Conservation (phyloP, 2,797 vertebrate genomes). For the Tamandua tetradactyla region DNA sequence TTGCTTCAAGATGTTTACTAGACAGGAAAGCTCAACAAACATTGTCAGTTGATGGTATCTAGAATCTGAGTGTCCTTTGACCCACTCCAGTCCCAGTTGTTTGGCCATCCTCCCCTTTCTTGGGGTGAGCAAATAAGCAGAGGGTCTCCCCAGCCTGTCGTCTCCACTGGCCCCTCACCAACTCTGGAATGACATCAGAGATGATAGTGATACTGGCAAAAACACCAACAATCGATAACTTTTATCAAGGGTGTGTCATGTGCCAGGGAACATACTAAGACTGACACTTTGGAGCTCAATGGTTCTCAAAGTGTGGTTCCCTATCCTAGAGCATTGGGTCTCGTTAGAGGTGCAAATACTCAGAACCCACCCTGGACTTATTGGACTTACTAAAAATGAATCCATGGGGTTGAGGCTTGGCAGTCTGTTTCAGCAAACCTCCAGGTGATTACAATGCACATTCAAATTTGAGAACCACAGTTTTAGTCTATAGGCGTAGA, state of each 20-base stretch:
- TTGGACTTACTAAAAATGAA: not conserved
- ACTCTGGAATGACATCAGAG: not conserved
- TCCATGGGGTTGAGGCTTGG: no score
- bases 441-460: no score
- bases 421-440: not conserved
- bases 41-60: not conserved
- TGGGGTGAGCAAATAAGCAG: not conserved
- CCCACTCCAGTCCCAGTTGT: not conserved
- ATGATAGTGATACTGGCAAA: not conserved
- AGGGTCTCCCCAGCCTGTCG: not conserved
- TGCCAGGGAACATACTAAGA: not conserved
- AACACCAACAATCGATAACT: not conserved
- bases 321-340: not conserved
- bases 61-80: not conserved
- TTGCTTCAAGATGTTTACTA: not conserved
- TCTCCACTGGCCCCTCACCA: not conserved
- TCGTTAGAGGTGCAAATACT: not conserved
- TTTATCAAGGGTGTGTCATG: fast-evolving
- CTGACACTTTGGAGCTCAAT: not conserved
- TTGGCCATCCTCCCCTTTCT: not conserved
- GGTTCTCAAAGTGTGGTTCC: not conserved
- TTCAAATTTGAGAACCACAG: not conserved
- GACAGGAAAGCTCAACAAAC: not conserved
- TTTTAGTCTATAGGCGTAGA: not conserved
- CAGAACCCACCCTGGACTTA: not conserved